These are phyloP conservation scores for Chloebia gouldiae DNA, from an alignment of 2,113 vertebrate species.

Conservation along the genomic window DNA sequence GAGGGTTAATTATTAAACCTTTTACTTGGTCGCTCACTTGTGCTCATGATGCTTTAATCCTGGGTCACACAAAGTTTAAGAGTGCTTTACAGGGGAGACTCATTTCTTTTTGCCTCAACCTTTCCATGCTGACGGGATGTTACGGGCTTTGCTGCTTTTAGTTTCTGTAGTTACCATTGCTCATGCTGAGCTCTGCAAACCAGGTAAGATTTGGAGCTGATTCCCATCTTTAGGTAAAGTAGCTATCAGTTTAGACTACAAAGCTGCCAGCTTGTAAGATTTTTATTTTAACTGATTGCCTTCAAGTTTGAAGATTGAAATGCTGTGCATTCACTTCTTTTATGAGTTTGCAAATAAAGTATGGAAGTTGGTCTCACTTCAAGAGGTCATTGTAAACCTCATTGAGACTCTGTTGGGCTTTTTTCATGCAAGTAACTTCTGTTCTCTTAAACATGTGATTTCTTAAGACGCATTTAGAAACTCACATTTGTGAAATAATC, in stretches of 20 bases:
- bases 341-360: not conserved
- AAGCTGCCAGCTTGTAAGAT: not conserved
- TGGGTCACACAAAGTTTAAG: slow-evolving; percentile 69
- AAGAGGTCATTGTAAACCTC: not conserved
- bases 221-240: not conserved
- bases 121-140: slow-evolving; percentile 72
- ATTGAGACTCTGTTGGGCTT: not conserved
- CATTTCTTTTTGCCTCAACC: slow-evolving; percentile 39
- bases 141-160: slow-evolving; percentile 62
- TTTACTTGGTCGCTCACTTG: slow-evolving; percentile 40
- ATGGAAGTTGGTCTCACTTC: not conserved
- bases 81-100: slow-evolving; percentile 37
- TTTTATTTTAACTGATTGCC: not conserved
- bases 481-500: not conserved
- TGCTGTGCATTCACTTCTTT: not conserved
- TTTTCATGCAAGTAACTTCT: not conserved
- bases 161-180: slow-evolving; percentile 51
- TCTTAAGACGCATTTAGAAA: not conserved
- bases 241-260: not conserved
- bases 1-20: slow-evolving; percentile 78
- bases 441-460: not conserved
- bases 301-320: not conserved
- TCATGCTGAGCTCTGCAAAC: slow-evolving; percentile 67
- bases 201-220: slow-evolving; percentile 69
- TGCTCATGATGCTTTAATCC: slow-evolving; percentile 69